Evolutionary conservation across 2,888 invertebrate species (phyloP).

Genomic region (Agapetus fuscipes): DNA sequence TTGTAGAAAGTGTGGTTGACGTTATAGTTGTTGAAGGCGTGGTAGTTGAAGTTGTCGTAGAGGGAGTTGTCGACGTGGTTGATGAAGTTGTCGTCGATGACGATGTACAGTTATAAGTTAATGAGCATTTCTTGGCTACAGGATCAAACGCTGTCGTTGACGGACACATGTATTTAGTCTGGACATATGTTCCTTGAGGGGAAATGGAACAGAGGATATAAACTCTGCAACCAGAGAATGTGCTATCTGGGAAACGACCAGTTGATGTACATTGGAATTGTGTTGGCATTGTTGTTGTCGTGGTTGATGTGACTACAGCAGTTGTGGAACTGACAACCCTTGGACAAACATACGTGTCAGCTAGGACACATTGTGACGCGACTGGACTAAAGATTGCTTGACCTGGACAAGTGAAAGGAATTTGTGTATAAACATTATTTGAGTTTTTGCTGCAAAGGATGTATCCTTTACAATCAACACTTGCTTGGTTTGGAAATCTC

Average conservation of each 20-base stretch:
- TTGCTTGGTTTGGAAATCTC: conserved; percentile 29
- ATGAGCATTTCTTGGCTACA: background rate
- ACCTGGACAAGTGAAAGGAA: background rate
- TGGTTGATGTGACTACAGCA: background rate
- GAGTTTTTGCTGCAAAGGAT: background rate
- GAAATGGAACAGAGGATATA: background rate
- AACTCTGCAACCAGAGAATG: background rate
- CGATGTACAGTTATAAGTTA: background rate
- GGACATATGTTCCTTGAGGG: background rate
- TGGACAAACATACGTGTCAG: background rate
- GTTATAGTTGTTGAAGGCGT: background rate
- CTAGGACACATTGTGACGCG: background rate
- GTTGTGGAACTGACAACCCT: background rate
- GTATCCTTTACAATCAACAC: conserved; percentile 38
- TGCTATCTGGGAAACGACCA: background rate
- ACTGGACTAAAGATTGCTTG: background rate
- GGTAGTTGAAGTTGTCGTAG: too few relatives aligned
- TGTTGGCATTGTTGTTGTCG: conserved; percentile 25
- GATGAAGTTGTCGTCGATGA: background rate
- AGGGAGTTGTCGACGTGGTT: too few relatives aligned
- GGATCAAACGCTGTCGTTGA: conserved; percentile 6
- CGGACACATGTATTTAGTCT: conserved; percentile 1
- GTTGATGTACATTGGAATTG: conserved; percentile 33
- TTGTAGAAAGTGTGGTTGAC: background rate
- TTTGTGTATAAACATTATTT: background rate